phyloP scores from a whole-genome alignment of 2,888 invertebrate species.

The Eupithecia dodoneata region DNA sequence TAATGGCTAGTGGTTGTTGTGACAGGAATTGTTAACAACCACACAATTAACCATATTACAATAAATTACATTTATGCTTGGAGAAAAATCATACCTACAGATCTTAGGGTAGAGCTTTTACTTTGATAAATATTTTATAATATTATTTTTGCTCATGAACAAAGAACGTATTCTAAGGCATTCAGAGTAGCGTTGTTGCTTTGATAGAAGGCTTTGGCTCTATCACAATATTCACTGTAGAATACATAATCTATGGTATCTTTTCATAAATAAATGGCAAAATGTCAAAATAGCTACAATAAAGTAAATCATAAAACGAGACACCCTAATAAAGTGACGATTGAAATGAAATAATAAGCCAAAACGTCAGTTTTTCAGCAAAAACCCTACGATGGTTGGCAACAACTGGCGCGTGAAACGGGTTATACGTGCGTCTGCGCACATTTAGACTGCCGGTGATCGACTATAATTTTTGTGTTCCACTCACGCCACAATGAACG shows the following conservation, averaged over 20 bases:
- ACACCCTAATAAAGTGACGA: constrained; percentile 12
- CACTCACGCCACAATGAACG: constrained; percentile 69
- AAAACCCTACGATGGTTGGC: constrained; percentile 54
- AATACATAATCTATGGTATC: not conserved
- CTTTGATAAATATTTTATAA: not conserved
- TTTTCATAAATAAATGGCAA: not conserved
- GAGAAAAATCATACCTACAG: not conserved
- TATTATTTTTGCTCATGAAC: not conserved
- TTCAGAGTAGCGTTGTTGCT: not conserved
- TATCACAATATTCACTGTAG: not conserved
- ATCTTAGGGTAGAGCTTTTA: not conserved
- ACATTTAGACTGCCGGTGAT: constrained; percentile 82
- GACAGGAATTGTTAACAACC: constrained; percentile 20
- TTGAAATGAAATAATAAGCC: constrained; percentile 23
- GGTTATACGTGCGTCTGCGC: constrained; percentile 77
- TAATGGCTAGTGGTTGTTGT: constrained; percentile 26
- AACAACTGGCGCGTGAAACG: constrained; percentile 81
- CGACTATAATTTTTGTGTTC: constrained; percentile 83
- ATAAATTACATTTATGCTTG: not conserved
- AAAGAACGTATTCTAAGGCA: not conserved
- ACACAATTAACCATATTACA: constrained; percentile 12
- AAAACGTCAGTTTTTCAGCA: constrained; percentile 28
- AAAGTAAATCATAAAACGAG: constrained; percentile 12
- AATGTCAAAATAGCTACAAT: constrained; percentile 7
- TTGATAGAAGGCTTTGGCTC: not conserved